Conservation (phyloP, 35 echinoderm and acorn worm genomes). For the Stichopus chloronotus region DNA sequence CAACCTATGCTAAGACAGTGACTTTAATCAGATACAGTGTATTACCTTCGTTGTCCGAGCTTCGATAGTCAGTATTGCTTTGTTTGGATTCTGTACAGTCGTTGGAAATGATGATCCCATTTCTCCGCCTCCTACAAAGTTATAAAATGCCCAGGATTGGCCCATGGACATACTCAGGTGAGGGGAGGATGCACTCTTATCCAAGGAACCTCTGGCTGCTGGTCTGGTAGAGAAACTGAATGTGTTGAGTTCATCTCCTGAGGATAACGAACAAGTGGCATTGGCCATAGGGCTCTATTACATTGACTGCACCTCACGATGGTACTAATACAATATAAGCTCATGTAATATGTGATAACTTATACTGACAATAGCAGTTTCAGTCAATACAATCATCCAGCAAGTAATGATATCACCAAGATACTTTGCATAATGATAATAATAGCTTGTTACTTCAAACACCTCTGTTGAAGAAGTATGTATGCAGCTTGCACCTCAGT, state of each 20-base stretch:
- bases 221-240: conserved; percentile 86
- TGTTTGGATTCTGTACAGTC: conserved; percentile 95
- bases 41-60: conserved; percentile 85
- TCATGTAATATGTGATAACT: too few species aligned
- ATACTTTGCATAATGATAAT: too few species aligned
- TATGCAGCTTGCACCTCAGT: too few species aligned
- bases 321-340: too few species aligned
- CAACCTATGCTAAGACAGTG: too few species aligned
- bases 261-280: not conserved
- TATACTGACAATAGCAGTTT: too few species aligned
- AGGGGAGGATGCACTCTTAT: conserved; percentile 51
- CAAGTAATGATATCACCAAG: too few species aligned
- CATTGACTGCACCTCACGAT: too few species aligned
- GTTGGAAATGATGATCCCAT: conserved; percentile 80
- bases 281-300: not conserved
- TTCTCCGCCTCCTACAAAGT: conserved; percentile 90
- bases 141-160: conserved; percentile 96
- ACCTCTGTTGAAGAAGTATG: too few species aligned
- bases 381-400: too few species aligned
- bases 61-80: conserved; percentile 94
- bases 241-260: conserved; percentile 94
- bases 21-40: too few species aligned
- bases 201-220: conserved; percentile 77
- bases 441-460: too few species aligned
- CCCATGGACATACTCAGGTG: conserved; percentile 75